Evolutionary conservation across 2,113 vertebrate species (phyloP), one percentile per base, ranked within the genome.

Genomic region (Martes martes): DNA sequence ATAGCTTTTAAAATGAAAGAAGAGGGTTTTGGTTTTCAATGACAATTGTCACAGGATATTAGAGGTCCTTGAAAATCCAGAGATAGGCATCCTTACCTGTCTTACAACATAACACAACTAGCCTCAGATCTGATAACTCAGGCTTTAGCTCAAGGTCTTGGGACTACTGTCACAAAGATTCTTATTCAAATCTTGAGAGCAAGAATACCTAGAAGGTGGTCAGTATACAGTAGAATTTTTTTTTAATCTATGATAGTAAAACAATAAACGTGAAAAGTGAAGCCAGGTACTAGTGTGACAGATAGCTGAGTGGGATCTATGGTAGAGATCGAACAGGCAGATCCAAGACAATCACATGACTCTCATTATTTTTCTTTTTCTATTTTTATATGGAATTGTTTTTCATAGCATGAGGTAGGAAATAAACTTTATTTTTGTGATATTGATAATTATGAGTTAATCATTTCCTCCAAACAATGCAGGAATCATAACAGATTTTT

Each of bases 21-120:
- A 98, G 76, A 94, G 33, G 82, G 84, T 95, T 97, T 95, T 0
- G 0, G 39, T 92, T 98, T 95, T 94, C 98, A 98, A 50, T 95
- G 97, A 98, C 95, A 98, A 98, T 97, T 98, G 97, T 96, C 96
- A 89, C 80, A 96, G 90, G 85, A 97, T 98, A 93, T 98, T 97
- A 98, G 76, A 97, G 47, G 86, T 87, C 59, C 97, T 98, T 94
- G 96, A 94, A 96, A 97, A 98, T 76, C 71, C 61, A 92, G 91
- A 97, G 63, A 97, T 82, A 97, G 84, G 83, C 94, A 97, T 42
- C 57, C 31, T 96, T 96, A 89, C 63, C 69, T 98, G 95, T 98
- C 97, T 98, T 96, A 57, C 96, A 97, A 96, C 59, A 94, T 98
- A 98, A 96, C 76, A 63, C 39, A 96, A 45, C 24, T 71, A 93